Percentiles rank a stretch among this genome's conserved stretches.
Conservation (phyloP, 2,797 vertebrate genomes). For the Ptychobarbus kaznakovi region DNA sequence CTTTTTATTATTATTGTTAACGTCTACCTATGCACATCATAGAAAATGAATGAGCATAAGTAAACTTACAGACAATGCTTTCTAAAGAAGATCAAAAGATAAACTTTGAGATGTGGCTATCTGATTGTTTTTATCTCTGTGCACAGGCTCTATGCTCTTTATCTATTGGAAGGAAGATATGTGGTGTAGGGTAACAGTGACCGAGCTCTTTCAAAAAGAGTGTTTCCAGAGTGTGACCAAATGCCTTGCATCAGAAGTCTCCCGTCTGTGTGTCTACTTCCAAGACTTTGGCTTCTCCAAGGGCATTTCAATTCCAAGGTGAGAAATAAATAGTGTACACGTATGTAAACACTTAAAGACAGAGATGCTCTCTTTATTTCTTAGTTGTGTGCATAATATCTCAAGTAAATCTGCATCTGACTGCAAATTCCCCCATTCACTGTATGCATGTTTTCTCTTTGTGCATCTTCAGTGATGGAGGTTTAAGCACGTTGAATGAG, state of each 20-base stretch:
- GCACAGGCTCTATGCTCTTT: constrained; percentile 70
- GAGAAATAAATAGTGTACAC: neutral
- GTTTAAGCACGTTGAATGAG: constrained; percentile 63
- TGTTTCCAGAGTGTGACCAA: constrained; percentile 55
- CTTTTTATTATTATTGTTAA: neutral
- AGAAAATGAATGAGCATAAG: neutral
- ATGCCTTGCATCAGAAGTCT: constrained; percentile 66
- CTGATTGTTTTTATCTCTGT: neutral
- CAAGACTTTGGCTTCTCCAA: constrained; percentile 70
- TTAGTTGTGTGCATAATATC: neutral
- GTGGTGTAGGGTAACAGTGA: constrained; percentile 71
- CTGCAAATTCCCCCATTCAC: neutral
- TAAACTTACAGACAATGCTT: neutral
- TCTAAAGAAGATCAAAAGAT: neutral
- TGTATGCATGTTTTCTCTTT: neutral
- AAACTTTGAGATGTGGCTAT: neutral
- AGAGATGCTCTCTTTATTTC: neutral
- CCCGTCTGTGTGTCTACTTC: constrained; percentile 66
- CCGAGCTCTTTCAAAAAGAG: constrained; percentile 62
- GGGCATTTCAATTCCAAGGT: constrained; percentile 66
- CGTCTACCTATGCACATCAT: neutral
- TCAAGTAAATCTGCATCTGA: neutral
- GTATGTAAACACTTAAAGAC: neutral
- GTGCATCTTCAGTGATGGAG: constrained; percentile 43
- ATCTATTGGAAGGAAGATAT: constrained; percentile 58